Percentiles rank a stretch among this genome's conserved stretches.
Conservation (phyloP, 1,140 invertebrate species). For the Teleopsis dalmanni region DNA sequence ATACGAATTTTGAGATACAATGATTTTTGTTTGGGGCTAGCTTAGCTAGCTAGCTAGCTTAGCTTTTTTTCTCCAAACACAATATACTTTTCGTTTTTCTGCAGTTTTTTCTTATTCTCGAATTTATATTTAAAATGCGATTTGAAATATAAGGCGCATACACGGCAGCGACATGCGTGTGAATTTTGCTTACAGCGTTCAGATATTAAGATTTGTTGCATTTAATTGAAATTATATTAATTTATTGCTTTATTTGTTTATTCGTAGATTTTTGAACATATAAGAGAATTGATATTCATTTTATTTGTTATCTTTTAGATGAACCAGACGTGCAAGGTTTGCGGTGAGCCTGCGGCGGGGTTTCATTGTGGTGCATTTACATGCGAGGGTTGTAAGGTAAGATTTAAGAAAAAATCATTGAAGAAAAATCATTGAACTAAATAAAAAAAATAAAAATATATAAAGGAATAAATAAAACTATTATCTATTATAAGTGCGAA, state of each 20-base stretch:
- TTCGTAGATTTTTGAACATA: not conserved
- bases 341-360: constrained; percentile 75
- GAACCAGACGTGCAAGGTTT: constrained; percentile 78
- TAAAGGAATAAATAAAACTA: too few relatives aligned
- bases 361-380: constrained; percentile 88
- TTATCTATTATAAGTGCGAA: constrained; percentile 1
- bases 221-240: constrained; percentile 44
- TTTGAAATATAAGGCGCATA: too few relatives aligned
- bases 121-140: too few relatives aligned
- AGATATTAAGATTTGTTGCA: constrained; percentile 32
- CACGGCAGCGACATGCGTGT: constrained; percentile 28
- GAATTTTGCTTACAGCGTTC: constrained; percentile 27
- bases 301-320: constrained; percentile 51
- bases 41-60: too few relatives aligned
- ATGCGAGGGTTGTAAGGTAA: constrained; percentile 84
- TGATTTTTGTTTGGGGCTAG: too few relatives aligned
- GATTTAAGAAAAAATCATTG: constrained; percentile 19
- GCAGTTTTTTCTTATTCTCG: too few relatives aligned
- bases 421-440: too few relatives aligned
- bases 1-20: constrained; percentile 42
- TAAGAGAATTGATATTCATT: too few relatives aligned
- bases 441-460: too few relatives aligned
- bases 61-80: too few relatives aligned
- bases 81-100: constrained; percentile 7
- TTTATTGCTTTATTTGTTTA: constrained; percentile 30